Percentiles rank a stretch among this genome's conserved stretches.
Conservation (phyloP, 1,140 invertebrate species). For the Araneus ventricosus region DNA sequence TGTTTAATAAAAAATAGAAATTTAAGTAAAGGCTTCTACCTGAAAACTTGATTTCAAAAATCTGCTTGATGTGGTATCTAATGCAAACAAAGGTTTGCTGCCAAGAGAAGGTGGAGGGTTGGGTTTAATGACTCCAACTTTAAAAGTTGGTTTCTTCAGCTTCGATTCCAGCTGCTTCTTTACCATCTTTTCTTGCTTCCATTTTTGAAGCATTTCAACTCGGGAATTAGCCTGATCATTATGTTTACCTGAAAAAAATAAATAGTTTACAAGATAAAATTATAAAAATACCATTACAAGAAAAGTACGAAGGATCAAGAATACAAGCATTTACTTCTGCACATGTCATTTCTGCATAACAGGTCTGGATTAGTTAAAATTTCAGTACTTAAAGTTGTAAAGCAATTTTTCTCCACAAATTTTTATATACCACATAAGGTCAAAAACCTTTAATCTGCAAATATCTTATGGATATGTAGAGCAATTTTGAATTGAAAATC, state of each 20-base stretch:
- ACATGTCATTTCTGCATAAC: no score
- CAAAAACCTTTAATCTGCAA: no score
- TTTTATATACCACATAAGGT: no score
- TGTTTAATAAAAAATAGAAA: background rate
- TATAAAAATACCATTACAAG: no score
- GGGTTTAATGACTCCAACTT: background rate
- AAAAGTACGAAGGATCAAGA: no score
- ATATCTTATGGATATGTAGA: no score
- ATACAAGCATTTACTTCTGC: no score
- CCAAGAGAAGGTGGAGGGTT: background rate
- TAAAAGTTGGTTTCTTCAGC: background rate
- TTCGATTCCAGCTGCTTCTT: background rate
- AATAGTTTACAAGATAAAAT: no score
- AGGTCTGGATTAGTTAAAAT: no score
- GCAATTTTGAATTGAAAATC: no score
- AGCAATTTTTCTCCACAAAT: no score
- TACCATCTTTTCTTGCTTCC: background rate
- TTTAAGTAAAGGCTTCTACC: background rate
- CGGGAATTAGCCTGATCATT: background rate
- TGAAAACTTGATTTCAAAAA: background rate
- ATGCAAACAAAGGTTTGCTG: background rate
- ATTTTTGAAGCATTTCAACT: constrained; percentile 15
- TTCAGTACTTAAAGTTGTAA: no score
- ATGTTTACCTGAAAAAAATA: background rate
- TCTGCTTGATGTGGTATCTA: background rate